Evolutionary conservation across 2,113 vertebrate species (phyloP).

Genomic region (Cochlearius cochlearius): DNA sequence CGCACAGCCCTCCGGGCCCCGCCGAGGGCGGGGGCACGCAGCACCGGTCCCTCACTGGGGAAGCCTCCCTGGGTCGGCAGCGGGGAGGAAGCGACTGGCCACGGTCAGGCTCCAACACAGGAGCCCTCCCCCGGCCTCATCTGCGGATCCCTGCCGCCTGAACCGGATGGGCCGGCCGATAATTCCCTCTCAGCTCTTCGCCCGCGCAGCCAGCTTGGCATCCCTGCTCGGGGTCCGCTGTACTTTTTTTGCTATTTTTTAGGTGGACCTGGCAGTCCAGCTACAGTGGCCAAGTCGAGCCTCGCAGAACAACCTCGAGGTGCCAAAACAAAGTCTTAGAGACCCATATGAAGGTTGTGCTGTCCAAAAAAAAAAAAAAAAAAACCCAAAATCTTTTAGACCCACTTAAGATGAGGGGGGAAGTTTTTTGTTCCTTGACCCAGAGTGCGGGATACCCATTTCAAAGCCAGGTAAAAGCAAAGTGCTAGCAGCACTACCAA

Average conservation of each 20-base stretch:
- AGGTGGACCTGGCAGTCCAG: neutral
- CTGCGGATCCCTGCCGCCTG: neutral
- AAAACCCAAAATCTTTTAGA: neutral
- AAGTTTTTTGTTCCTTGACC: neutral
- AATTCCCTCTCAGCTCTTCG: too few species aligned
- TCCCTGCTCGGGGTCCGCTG: neutral
- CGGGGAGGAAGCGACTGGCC: neutral
- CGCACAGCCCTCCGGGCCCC: neutral
- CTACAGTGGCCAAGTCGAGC: neutral
- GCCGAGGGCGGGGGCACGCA: neutral
- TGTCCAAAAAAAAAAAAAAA: neutral
- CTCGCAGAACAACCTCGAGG: neutral
- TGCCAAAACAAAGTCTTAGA: neutral
- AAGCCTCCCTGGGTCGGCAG: neutral
- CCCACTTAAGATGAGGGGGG: fast-evolving
- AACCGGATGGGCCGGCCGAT: fast-evolving
- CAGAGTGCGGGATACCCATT: neutral
- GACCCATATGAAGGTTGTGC: neutral
- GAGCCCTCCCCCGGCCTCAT: neutral
- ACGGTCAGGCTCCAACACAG: neutral
- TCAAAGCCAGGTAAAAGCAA: neutral
- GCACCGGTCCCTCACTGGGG: neutral
- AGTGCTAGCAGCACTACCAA: neutral
- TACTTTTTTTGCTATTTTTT: neutral
- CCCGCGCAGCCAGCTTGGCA: neutral